phyloP scores from a whole-genome alignment of 2,888 invertebrate species.

The Andrena haemorrhoa region DNA sequence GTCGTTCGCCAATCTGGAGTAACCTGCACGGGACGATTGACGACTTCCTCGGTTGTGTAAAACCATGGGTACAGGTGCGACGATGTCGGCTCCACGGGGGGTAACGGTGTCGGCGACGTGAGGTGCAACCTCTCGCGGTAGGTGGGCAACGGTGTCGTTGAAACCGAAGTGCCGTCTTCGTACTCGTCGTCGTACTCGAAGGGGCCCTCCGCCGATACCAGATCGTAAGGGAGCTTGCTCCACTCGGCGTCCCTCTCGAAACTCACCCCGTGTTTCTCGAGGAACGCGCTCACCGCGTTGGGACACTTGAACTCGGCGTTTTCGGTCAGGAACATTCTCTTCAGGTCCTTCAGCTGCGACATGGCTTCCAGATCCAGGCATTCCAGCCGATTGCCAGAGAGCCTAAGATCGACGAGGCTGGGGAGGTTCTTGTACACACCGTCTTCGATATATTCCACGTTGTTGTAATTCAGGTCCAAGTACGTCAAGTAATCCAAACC shows the following conservation, averaged over 20 bases:
- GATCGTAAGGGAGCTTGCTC: slow-evolving; percentile 69
- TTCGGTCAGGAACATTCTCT: slow-evolving; percentile 77
- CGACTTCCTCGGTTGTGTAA: slow-evolving; percentile 44
- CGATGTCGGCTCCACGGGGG: neutral
- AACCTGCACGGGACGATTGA: slow-evolving; percentile 8
- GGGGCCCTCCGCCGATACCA: slow-evolving; percentile 11
- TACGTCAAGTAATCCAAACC: slow-evolving; percentile 77
- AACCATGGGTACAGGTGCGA: neutral
- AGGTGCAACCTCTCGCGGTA: slow-evolving; percentile 32
- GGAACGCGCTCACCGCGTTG: slow-evolving; percentile 73
- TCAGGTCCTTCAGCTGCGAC: slow-evolving; percentile 70
- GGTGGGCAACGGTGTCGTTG: neutral
- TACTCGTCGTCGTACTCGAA: slow-evolving; percentile 12
- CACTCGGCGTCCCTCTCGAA: slow-evolving; percentile 78
- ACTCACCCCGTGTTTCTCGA: slow-evolving; percentile 69
- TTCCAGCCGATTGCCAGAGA: slow-evolving; percentile 80
- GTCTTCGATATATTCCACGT: slow-evolving; percentile 77
- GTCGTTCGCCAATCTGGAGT: slow-evolving; percentile 15
- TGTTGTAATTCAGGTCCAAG: slow-evolving; percentile 80
- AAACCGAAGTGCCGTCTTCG: neutral
- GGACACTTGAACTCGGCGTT: slow-evolving; percentile 81
- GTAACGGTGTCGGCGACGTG: neutral
- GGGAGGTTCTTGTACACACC: slow-evolving; percentile 76
- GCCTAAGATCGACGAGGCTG: slow-evolving; percentile 77
- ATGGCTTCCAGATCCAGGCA: slow-evolving; percentile 78